Evolutionary conservation across 2,888 invertebrate species (phyloP).

Genomic region (Drosophila melanosoma): DNA sequence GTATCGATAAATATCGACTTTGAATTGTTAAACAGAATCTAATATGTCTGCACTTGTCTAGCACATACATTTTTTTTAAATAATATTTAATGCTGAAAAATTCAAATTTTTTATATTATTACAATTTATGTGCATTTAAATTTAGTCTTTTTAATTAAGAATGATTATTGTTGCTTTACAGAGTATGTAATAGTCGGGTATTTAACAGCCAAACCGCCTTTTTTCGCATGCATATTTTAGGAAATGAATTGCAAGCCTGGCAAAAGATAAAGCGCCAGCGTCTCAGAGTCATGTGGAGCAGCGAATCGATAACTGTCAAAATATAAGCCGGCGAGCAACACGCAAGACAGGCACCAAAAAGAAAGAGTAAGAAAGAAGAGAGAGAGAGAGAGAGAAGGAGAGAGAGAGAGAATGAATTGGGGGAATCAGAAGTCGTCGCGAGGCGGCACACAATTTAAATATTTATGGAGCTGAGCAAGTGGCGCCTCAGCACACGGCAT

Average conservation of each 20-base stretch:
- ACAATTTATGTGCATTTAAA: neutral
- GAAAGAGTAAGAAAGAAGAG: neutral
- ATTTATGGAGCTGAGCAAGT: slow-evolving; percentile 76
- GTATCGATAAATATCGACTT: too few relatives aligned
- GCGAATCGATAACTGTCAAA: slow-evolving; percentile 83
- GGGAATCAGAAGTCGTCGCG: slow-evolving; percentile 52
- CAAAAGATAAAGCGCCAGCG: slow-evolving; percentile 65
- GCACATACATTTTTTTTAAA: neutral
- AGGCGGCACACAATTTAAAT: slow-evolving; percentile 80
- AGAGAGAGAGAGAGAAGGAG: neutral
- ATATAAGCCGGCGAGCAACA: slow-evolving; percentile 78
- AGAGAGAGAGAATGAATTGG: too few relatives aligned
- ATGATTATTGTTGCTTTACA: neutral
- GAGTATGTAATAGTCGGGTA: neutral
- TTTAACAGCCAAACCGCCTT: too few relatives aligned
- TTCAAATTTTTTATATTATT: neutral
- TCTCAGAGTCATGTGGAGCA: slow-evolving; percentile 55
- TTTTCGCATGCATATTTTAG: slow-evolving; percentile 75
- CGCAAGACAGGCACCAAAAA: slow-evolving; percentile 45
- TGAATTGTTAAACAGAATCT: too few relatives aligned
- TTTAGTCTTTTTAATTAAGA: neutral
- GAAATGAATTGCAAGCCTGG: slow-evolving; percentile 72
- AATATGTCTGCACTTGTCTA: neutral
- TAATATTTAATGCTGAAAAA: neutral
- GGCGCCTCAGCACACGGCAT: slow-evolving; percentile 71